These are phyloP conservation scores for Amphipyra berbera DNA, from an alignment of 2,888 invertebrate genomes.

Conservation along the genomic window DNA sequence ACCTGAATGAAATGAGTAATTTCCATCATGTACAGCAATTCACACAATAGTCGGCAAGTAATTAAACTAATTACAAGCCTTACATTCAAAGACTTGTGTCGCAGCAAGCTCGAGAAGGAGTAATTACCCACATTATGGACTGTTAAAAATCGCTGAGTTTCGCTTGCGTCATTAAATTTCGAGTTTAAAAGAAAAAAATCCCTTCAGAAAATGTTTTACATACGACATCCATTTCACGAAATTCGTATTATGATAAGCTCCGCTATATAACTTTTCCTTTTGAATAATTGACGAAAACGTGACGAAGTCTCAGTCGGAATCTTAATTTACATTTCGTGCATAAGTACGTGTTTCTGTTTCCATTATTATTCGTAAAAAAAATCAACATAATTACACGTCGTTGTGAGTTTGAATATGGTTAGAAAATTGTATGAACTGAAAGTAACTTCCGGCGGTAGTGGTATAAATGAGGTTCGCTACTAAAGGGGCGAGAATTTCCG, in stretches of 20 bases:
- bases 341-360: constrained; percentile 62
- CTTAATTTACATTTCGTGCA: constrained; percentile 71
- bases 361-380: constrained; percentile 60
- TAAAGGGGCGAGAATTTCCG: constrained; percentile 67
- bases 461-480: constrained; percentile 63
- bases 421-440: constrained; percentile 56
- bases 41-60: constrained; percentile 40
- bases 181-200: neutral
- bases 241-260: constrained; percentile 38
- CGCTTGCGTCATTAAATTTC: neutral
- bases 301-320: constrained; percentile 50
- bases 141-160: constrained; percentile 23
- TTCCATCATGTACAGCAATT: constrained; percentile 32
- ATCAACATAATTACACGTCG: constrained; percentile 65
- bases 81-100: constrained; percentile 24
- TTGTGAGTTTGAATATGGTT: constrained; percentile 63
- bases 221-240: constrained; percentile 13
- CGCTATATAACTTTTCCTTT: constrained; percentile 51
- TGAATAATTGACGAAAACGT: constrained; percentile 61
- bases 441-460: constrained; percentile 57
- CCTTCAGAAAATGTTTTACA: neutral
- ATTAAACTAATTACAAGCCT: constrained; percentile 51
- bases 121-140: constrained; percentile 26
- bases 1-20: constrained; percentile 43
- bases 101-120: constrained; percentile 13